Percentiles rank a stretch among this genome's conserved stretches.
Conservation (phyloP, 2,888 invertebrate genomes). For the Pasiphila rectangulata region DNA sequence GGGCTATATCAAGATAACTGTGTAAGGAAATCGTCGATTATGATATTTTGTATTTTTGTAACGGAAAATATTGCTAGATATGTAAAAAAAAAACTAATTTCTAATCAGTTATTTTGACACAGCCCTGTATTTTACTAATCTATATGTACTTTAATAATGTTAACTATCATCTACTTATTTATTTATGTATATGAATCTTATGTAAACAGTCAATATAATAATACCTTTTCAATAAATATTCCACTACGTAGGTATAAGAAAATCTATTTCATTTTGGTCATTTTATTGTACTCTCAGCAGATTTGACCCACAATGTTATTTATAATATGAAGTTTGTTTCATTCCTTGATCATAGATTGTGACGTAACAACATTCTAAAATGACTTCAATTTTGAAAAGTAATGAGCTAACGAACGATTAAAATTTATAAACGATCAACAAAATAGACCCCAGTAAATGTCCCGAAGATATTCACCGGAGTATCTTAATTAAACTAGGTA, state of each 20-base stretch:
- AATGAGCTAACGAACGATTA: not conserved
- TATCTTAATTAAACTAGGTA: conserved; percentile 9
- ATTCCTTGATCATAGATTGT: too few species aligned
- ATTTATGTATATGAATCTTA: conserved; percentile 3
- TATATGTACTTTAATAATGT: conserved; percentile 26
- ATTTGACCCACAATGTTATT: conserved; percentile 21
- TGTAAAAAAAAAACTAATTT: not conserved
- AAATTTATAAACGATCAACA: not conserved
- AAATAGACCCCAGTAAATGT: conserved; percentile 1
- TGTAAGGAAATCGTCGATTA: too few species aligned
- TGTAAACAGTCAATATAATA: conserved; percentile 46
- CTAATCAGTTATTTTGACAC: conserved; percentile 6
- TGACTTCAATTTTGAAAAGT: too few species aligned
- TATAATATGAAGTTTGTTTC: not conserved
- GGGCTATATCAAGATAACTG: conserved; percentile 4
- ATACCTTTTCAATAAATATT: conserved; percentile 37
- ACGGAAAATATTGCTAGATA: too few species aligned
- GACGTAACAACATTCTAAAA: too few species aligned
- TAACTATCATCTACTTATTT: conserved; percentile 27
- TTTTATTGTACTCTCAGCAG: conserved; percentile 70
- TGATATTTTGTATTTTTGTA: too few species aligned
- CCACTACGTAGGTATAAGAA: conserved; percentile 17
- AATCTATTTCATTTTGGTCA: conserved; percentile 49
- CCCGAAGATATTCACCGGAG: conserved; percentile 2
- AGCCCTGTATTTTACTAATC: conserved; percentile 20